A percentile compares a stretch with the other conserved stretches of the same genome.
These are phyloP conservation scores for Oryzias curvinotus DNA, from an alignment of 2,113 vertebrate genomes.

Conservation along the genomic window DNA sequence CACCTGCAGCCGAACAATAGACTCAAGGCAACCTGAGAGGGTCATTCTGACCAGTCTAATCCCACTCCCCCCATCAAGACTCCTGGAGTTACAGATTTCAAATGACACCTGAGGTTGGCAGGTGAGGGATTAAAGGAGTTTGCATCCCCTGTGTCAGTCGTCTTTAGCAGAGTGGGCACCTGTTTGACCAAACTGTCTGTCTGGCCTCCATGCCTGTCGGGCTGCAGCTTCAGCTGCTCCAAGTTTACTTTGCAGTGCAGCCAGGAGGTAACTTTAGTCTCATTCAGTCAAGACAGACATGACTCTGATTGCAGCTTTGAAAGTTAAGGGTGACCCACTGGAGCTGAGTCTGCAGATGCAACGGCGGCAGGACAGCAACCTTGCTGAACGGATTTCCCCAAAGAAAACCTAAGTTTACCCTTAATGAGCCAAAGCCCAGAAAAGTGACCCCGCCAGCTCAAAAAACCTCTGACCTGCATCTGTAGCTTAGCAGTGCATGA, in stretches of 20 bases:
- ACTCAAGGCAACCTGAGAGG: conserved; percentile 44
- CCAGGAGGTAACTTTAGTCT: conserved; percentile 45
- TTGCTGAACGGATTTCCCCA: conserved; percentile 19
- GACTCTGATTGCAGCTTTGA: conserved; percentile 40
- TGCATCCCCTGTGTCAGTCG: too few relatives aligned
- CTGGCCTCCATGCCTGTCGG: conserved; percentile 31
- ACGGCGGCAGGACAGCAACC: background rate
- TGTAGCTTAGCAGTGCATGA: conserved; percentile 7
- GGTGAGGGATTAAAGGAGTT: background rate
- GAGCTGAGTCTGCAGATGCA: conserved; percentile 1
- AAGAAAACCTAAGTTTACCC: conserved; percentile 19
- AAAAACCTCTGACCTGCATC: conserved; percentile 32
- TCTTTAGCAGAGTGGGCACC: conserved; percentile 12
- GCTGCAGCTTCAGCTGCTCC: conserved; percentile 37
- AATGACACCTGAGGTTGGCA: conserved; percentile 9
- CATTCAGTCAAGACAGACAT: conserved; percentile 23
- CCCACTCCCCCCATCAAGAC: conserved; percentile 17
- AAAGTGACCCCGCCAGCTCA: conserved; percentile 38
- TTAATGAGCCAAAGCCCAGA: conserved; percentile 5
- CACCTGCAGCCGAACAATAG: conserved; percentile 34
- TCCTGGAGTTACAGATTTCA: conserved; percentile 46
- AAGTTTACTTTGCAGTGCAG: conserved; percentile 65
- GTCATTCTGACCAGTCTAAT: conserved; percentile 40
- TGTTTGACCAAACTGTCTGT: conserved; percentile 21
- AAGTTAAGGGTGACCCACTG: conserved; percentile 46